Percentiles rank a stretch among this genome's conserved stretches.
These are phyloP conservation scores for Suillia variegata DNA, from an alignment of 2,888 invertebrate species.

Conservation along the genomic window DNA sequence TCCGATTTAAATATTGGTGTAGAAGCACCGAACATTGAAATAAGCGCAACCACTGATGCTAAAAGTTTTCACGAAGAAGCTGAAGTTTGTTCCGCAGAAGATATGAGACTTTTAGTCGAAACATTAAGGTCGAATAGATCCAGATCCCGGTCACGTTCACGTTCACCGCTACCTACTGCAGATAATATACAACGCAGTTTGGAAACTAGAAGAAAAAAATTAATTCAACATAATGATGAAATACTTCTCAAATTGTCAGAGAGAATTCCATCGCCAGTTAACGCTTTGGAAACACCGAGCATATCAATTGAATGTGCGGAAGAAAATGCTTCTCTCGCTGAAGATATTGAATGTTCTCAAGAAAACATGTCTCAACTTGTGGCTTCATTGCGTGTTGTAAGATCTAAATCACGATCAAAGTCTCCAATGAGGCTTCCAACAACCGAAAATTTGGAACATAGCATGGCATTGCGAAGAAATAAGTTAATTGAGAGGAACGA, in stretches of 20 bases:
- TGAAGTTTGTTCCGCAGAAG: too few species aligned
- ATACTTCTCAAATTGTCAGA: conserved; percentile 21
- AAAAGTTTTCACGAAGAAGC: too few species aligned
- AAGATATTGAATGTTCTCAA: conserved; percentile 33
- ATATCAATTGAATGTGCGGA: conserved; percentile 35
- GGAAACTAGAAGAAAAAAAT: conserved; percentile 22
- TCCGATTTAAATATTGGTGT: too few species aligned
- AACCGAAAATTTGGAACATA: conserved; percentile 41
- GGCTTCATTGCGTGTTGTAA: conserved; percentile 39
- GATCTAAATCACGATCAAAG: conserved; percentile 38
- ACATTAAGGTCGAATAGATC: too few species aligned
- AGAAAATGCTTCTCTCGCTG: neutral
- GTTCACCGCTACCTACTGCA: conserved; percentile 43
- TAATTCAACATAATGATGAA: conserved; percentile 29
- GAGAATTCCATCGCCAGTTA: neutral
- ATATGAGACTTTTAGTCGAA: too few species aligned
- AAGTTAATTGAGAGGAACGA: conserved; percentile 46
- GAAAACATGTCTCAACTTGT: conserved; percentile 40
- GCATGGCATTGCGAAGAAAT: conserved; percentile 39
- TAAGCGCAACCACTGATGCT: too few species aligned
- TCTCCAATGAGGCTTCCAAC: conserved; percentile 38
- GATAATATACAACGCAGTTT: conserved; percentile 42
- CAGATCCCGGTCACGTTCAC: conserved; percentile 38
- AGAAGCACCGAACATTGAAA: too few species aligned
- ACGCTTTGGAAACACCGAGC: conserved; percentile 9